Percentiles rank a stretch among this genome's conserved stretches.
Conservation (phyloP, 2,797 vertebrate species). For the Kryptopterus vitreolus region DNA sequence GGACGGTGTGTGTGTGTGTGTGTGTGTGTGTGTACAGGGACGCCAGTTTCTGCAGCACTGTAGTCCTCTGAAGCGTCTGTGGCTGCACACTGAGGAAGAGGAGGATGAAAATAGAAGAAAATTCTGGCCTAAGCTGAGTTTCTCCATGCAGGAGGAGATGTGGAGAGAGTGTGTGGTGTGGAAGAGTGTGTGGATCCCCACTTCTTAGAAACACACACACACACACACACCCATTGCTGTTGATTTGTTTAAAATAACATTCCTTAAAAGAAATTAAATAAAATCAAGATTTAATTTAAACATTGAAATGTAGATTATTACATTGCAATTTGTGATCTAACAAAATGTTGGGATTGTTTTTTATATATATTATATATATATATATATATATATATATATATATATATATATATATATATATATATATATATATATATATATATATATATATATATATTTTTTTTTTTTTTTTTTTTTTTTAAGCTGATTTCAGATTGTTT, state of each 20-base stretch:
- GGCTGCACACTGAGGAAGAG: constrained; percentile 60
- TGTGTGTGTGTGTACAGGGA: constrained; percentile 60
- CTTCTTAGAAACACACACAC: constrained; percentile 58
- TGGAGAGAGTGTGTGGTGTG: constrained; percentile 75
- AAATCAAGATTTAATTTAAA: no score
- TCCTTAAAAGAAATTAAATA: no score
- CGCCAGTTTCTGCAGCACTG: constrained; percentile 75
- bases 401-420: no score
- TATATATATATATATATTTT: no score
- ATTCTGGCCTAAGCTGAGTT: constrained; percentile 61
- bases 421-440: no score
- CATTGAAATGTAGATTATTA: no score
- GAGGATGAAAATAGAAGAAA: constrained; percentile 21
- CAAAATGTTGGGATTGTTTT: no score
- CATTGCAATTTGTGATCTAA: no score
- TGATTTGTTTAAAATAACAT: no score
- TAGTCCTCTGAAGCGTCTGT: constrained; percentile 70
- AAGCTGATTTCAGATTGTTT: constrained; percentile 1
- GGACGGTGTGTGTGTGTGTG: neutral
- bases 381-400: no score
- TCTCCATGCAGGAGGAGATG: constrained; percentile 68
- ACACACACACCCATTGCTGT: neutral
- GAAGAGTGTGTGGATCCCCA: constrained; percentile 81
- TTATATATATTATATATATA: no score
- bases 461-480: no score